phyloP scores from a whole-genome alignment of 2,888 invertebrate species.

The Tineola bisselliella region DNA sequence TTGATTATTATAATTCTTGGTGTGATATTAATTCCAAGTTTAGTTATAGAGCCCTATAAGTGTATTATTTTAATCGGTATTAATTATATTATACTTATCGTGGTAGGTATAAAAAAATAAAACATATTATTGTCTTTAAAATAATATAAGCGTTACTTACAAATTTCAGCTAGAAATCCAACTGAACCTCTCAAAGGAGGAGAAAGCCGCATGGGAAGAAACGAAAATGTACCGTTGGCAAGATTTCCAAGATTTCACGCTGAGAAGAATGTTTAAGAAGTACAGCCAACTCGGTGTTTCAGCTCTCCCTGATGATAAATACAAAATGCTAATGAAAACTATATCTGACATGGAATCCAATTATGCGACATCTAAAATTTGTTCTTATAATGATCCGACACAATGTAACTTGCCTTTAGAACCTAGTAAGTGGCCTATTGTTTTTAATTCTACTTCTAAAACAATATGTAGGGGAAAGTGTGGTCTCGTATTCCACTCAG shows the following conservation, averaged over 20 bases:
- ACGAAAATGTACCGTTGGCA: constrained; percentile 78
- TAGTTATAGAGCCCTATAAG: too few relatives aligned
- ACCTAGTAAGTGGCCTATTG: constrained; percentile 63
- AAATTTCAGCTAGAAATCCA: constrained; percentile 47
- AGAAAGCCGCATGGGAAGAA: constrained; percentile 73
- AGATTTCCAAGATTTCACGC: constrained; percentile 72
- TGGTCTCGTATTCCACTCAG: too few relatives aligned
- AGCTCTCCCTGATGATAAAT: constrained; percentile 76
- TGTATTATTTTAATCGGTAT: too few relatives aligned
- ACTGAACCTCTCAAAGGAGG: constrained; percentile 56
- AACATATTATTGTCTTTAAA: too few relatives aligned
- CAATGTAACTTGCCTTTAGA: constrained; percentile 79
- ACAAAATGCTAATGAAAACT: constrained; percentile 68
- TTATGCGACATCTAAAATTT: constrained; percentile 81
- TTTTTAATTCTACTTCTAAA: neutral
- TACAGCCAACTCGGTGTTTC: constrained; percentile 77
- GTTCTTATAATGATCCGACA: constrained; percentile 69
- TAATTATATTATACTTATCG: too few relatives aligned
- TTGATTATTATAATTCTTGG: too few relatives aligned
- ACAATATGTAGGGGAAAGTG: too few relatives aligned
- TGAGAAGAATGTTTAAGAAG: constrained; percentile 79
- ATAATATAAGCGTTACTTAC: too few relatives aligned
- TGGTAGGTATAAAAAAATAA: too few relatives aligned
- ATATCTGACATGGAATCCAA: constrained; percentile 79
- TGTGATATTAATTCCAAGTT: too few relatives aligned